Evolutionary conservation across 2,113 vertebrate genomes (phyloP), one percentile per base, ranked within the genome.

Genomic region (Callionymus lyra): DNA sequence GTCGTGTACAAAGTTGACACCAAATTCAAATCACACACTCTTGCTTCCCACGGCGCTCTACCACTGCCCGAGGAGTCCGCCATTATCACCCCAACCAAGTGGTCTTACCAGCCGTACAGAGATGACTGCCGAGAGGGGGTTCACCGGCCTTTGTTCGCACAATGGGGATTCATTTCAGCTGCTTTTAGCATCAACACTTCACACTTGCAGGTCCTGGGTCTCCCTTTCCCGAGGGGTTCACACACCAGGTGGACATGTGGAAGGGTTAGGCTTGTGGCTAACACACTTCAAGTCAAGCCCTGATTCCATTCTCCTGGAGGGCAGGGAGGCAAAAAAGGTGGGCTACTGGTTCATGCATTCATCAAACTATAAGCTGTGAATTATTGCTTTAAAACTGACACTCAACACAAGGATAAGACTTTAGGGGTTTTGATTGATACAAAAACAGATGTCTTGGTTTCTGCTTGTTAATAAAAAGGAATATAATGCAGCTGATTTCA

Each of bases 91-190:
- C 41, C 17, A 43, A 43, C 45, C 18, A 13, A 51, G 34, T 41
- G 68, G 42, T 47, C 38, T 44, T 38, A 38, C 44, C 47, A 38
- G 1, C 16, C 6, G 9, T 44, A 74, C 60, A 72, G 64, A 78
- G 53, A 19, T 46, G 21, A 27, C 21, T 8, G 52, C 31, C 52
- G 54, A 32, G 53, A n/a, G 49, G 63, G 27, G 42, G 70, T 55
- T 60, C 61, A 56, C 68, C 47, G 60, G 55, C 61, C 56, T 58
- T 58, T 38, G 9, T 51, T 19, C 65, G 59, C 70, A 81, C 68
- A 78, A 81, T 74, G 60, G 63, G 58, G 72, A 83, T 75, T 66
- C 65, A 79, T 81, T 82, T 74, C 79, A 73, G 34, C 47, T 31
- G 13, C 70, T 76, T 76, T 73, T 51, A 77, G 65, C 72, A 44